Base-by-base conservation (phyloP, 2,888 invertebrate species). In the Acleris cristana region DNA sequence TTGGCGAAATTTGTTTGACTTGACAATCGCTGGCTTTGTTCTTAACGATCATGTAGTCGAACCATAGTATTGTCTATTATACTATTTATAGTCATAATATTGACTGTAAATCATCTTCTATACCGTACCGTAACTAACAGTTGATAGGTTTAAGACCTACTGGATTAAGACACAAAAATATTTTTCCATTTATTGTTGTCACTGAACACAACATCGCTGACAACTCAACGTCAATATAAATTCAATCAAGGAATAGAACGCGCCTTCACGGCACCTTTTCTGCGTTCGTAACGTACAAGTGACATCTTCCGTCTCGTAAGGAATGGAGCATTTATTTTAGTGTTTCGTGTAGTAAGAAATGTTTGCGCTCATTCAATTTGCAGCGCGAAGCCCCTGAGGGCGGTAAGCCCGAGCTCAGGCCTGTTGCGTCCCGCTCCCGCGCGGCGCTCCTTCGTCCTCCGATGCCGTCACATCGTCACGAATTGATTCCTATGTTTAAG, bases 311-410 rank as follows among this genome's bases (percentile, higher is more conserved):
- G 53, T 48, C 63, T 54, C 54, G 62, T 58, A 49, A 67, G 58
- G 45, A 58, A 63, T 56, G 66, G 45, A 62, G 23, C 62, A 63
- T 67, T 67, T 62, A 49, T 67, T 67, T 67, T 63, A 67, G 67
- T 67, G 67, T 77, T 77, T 70, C 74, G 74, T 73, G 70, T 73
- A 74, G 72, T 72, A 73, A 79, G 77, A 82, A 81, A 83, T 86
- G 82, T 86, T 85, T 83, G 83, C 83, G 83, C 82, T 90, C 89
- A 89, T 89, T 90, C 87, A 86, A 90, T 90, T 89, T 89, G 87
- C 87, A 83, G 82, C 73, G 82, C 73, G 91, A 92, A 91, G 90
- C 91, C 92, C 85, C 83, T 79, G 81, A 86, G 82, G 85, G 84
- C 81, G 78, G 83, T 90, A 91, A 92, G 90, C 89, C 87, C 72